Base-by-base conservation (phyloP, 2,797 vertebrate species). In the Spinus olivaceus region DNA sequence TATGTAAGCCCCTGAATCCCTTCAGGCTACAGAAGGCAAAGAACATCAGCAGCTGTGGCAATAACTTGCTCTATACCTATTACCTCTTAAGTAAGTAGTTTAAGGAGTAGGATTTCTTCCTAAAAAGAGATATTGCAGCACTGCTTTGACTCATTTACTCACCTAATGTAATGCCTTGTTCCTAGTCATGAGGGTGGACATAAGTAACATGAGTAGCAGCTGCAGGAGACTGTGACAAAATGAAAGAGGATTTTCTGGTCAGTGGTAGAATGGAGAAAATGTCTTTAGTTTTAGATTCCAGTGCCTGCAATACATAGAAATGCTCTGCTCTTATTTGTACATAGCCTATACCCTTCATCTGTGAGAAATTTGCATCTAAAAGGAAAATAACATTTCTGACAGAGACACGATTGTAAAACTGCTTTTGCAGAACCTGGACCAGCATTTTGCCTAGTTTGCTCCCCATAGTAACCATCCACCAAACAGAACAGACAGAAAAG, bases 401-500 rank as follows among this genome's bases (percentile, higher is more conserved):
- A 27, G 53, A 66, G 32, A 74, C 63, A 56, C 25, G 39, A 69
- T 71, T 88, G 80, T 12, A 85, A 90, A 93, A 88, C 80, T 80
- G 12, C 4, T 63, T 95, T 94, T 57, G 12, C 39, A 93, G 46
- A 20, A 64, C 44, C 73, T 47, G 33, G 35, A 41, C 35, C 46
- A 72, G 44, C 53, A 57, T 91, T 96, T 94, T 86, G 13, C 1
- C 1, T 46, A 13, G 20, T 49, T 87, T 14, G 22, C n/a, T 95
- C 74, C 25, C 79, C 49, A 5, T 14, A 64, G 56, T 66, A 91
- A 60, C 88, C 28, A 72, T 85, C 70, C 95, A 92, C 33, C 56
- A 85, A 95, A 73, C 6, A 51, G 49, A 94, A 72, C 24, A 85
- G 63, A 91, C 32, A 85, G 65, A 92, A 86, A 49, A 90, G n/a